Evolutionary conservation across 2,797 vertebrate species (phyloP), one percentile per base, ranked within the genome.

Genomic region (Eidolon dupreanum): DNA sequence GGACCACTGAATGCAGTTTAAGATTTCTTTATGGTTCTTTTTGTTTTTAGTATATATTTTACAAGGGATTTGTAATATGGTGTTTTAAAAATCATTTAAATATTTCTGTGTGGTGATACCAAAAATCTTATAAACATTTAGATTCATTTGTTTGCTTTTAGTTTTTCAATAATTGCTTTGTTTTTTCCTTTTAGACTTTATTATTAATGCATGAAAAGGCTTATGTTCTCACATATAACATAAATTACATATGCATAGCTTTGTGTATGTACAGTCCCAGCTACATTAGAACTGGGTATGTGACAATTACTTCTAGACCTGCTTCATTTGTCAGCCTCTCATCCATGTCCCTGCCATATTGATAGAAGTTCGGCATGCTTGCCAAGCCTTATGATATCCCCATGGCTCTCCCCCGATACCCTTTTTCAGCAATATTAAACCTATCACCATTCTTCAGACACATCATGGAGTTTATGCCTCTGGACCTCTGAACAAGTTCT

Each of bases 81-180:
- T 92, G 20, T 94, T 95, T 92, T 59, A 88, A 81, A 91, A 81
- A 57, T 96, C n/a, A 88, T 33, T 87, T 95, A 33, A 28, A 7
- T 49, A 88, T 74, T 65, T 94, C 41, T 88, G 20, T 68, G 31
- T 90, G 59, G 22, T 68, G 73, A 70, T 81, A 63, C 28, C 43
- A 71, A 26, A 16, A 61, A 79, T 33, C 79, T 65, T 49, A 59
- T 38, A 86, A 77, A 61, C 17, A 46, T 86, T 90, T 70, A 71
- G 26, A 77, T 86, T 78, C 24, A 75, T 51, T 88, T 84, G 13
- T 85, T 63, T 87, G 17, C 5, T 74, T 85, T 88, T 93, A 86
- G 33, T 38, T 85, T 87, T 95, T 74, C 22, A 75, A 0, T 88
- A 59, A 84, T 88, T 88, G 20, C 16, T 41, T 87, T 43, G 31